Evolutionary conservation across 2,113 vertebrate genomes (phyloP).

Genomic region (Tamias sibiricus): DNA sequence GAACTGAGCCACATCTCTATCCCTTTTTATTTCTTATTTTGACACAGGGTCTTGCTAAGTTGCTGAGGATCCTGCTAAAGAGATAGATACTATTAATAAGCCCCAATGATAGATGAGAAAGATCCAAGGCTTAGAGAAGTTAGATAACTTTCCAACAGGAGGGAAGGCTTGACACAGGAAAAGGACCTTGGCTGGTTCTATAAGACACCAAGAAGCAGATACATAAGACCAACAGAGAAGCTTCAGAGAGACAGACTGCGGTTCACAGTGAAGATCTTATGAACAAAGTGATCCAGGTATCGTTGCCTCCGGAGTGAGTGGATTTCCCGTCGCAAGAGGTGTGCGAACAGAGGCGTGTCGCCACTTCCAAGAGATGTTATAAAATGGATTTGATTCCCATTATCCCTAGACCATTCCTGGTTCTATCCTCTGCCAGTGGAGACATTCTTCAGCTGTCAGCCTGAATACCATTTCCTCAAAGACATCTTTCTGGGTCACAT

Average conservation of each 20-base stretch:
- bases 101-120: neutral
- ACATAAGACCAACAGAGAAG: neutral
- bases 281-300: neutral
- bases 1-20: no score
- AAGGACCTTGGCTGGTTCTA: neutral
- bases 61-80: no score
- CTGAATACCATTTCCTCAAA: constrained; percentile 26
- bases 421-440: neutral
- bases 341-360: neutral
- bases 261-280: neutral
- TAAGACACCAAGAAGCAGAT: neutral
- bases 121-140: neutral
- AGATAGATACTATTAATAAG: neutral
- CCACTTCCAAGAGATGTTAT: neutral
- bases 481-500: neutral
- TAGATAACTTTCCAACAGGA: neutral
- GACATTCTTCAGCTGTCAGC: constrained; percentile 16
- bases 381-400: neutral
- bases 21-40: no score
- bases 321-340: neutral
- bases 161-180: neutral
- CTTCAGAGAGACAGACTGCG: neutral
- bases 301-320: neutral
- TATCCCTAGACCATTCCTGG: neutral
- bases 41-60: no score